Evolutionary conservation across 2,888 invertebrate genomes (phyloP), one percentile per base, ranked within the genome.

Genomic region (Agonopterix alstromeriana): DNA sequence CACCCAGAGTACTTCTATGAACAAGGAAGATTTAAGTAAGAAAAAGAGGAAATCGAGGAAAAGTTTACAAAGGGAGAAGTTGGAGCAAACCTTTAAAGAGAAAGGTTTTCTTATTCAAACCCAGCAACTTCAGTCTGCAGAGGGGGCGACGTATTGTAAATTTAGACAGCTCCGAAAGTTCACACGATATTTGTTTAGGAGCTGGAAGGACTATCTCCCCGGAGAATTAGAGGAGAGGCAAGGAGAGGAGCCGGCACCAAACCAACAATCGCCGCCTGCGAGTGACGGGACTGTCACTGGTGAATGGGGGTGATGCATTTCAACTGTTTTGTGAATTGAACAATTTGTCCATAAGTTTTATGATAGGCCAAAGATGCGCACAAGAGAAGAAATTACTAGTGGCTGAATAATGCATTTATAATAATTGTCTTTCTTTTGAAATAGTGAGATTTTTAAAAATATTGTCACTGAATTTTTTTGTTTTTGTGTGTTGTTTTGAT

Each of bases 71-170:
- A 83, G 97, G 17, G 96, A 97, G 66, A 96, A 96, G 69, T 82
- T 97, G 7, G 97, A 97, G 76, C 95, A 96, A 74, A 97, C 97
- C 0, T 97, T 97, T 71, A 95, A 96, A 65, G 97, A 97, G 70
- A 97, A 97, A 67, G 97, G 97, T 0, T 97, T 97, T 73, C 85
- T 97, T 45, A 97, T 97, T 49, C 97, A 97, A 73, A 97, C 97
- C 0, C 97, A 97, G 73, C 97, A 97, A 71, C 82, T 97, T 46
- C 96, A 97, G 70, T 96, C 96, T 0, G 97, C 97, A 0, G 97
- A 97, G 70, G 97, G 97, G 0, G 97, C 97, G 0, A 97, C 97
- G 0, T 97, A 97, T 67, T 97, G 97, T 77, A 97, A 97, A 76
- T 97, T 97, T 72, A 84, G 97, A 44, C 97, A 97, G 70, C 83